phyloP scores from a whole-genome alignment of 2,888 invertebrate species.

The Alloscopus bannaensis region DNA sequence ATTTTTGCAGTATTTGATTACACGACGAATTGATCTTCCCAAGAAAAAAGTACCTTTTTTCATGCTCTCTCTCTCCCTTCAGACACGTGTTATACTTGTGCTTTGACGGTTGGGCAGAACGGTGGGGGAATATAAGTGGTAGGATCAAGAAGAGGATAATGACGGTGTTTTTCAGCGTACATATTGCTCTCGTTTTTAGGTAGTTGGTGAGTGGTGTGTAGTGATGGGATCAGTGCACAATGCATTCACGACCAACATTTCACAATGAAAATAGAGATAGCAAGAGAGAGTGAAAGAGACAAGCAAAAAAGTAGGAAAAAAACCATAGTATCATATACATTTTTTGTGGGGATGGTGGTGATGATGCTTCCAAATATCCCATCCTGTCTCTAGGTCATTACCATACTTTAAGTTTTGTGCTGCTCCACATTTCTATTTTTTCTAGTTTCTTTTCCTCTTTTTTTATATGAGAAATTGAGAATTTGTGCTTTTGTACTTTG shows the following conservation, averaged over 20 bases:
- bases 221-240: slow-evolving; percentile 41
- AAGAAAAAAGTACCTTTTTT: slow-evolving; percentile 11
- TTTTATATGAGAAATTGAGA: no score
- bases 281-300: background rate
- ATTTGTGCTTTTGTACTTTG: no score
- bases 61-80: slow-evolving; percentile 23
- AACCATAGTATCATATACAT: background rate
- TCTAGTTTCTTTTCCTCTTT: no score
- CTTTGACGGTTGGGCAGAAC: slow-evolving; percentile 18
- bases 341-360: no score
- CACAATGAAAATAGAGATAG: background rate
- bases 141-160: slow-evolving; percentile 63
- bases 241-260: slow-evolving; percentile 31
- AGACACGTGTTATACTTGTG: slow-evolving; percentile 53
- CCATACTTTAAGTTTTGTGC: slow-evolving; percentile 32
- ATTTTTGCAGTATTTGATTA: slow-evolving; percentile 38
- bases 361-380: slow-evolving; percentile 9
- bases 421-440: slow-evolving; percentile 18
- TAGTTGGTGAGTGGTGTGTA: slow-evolving; percentile 16
- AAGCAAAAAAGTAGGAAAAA: slow-evolving; percentile 17
- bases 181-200: no score
- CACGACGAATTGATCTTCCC: slow-evolving; percentile 50
- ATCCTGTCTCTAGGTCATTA: slow-evolving; percentile 60
- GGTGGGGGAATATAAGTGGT: slow-evolving; percentile 19
- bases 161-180: slow-evolving; percentile 2